Evolutionary conservation across 2,888 invertebrate genomes (phyloP), one percentile per base, ranked within the genome.

Genomic region (Atethmia centrago): DNA sequence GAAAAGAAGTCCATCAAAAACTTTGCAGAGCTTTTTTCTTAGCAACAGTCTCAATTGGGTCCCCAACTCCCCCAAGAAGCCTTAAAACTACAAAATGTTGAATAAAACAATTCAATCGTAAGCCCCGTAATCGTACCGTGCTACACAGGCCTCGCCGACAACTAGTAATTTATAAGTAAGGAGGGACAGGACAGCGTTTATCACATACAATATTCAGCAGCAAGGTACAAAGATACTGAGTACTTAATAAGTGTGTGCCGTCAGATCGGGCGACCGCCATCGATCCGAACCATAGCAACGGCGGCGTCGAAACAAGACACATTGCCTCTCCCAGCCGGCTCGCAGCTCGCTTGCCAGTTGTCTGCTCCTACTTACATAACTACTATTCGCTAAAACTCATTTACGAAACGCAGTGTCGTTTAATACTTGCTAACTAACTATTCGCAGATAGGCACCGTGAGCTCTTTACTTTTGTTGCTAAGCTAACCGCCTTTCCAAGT

Each of bases 381-480:
- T 78, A 85, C 83, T 71, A 47, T 56, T 69, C 80, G 86, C 87
- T 84, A 88, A 91, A 88, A 90, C 90, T 88, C 83, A 90, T 90
- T 90, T 88, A 87, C 87, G 80, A 87, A 88, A 84, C 85, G 71
- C 74, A 70, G 78, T 80, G 83, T 84, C 80, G 83, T 71, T 82
- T 84, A 74, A 78, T 71, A 77, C 79, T 86, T 80, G 82, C 77
- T 89, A 90, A 90, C 90, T 89, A 90, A 86, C 85, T 88, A 89
- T 90, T 90, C 85, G 89, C 67, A 86, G 88, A 87, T 88, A 87
- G 86, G 83, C 84, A 86, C 77, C 68, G 74, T 58, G 45, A 63
- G 67, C 71, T 71, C 62, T 58, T 59, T 40, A 45, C 67, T 65
- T 49, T 28, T 68, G 62, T 69, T 66, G 62, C 68, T 36, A 75